These are phyloP conservation scores for Pterocles burchelli DNA, from an alignment of 2,113 vertebrate species.

Conservation along the genomic window DNA sequence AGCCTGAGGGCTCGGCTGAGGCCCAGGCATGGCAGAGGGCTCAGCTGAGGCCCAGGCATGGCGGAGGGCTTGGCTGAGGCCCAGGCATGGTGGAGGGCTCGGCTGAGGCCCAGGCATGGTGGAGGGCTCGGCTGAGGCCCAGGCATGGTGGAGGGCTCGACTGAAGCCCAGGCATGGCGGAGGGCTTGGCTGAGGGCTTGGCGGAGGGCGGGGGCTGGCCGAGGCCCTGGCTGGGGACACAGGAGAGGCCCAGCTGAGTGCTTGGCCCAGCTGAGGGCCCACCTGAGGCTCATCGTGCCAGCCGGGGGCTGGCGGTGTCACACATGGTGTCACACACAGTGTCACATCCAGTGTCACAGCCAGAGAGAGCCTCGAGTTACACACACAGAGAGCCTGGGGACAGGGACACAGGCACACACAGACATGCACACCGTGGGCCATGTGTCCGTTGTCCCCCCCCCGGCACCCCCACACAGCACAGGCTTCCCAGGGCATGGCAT, in stretches of 20 bases:
- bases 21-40: neutral
- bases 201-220: neutral
- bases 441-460: neutral
- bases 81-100: too few species aligned
- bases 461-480: too few species aligned
- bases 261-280: neutral
- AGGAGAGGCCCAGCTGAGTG: neutral
- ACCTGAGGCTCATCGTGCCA: neutral
- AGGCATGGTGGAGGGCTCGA: too few species aligned
- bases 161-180: neutral
- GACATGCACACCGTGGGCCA: too few species aligned
- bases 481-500: neutral
- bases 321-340: neutral
- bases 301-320: neutral
- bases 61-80: too few species aligned
- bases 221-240: neutral
- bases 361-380: neutral
- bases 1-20: neutral
- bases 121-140: neutral
- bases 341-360: neutral
- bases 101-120: neutral
- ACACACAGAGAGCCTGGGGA: neutral
- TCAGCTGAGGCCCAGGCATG: too few species aligned
- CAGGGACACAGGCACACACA: neutral
- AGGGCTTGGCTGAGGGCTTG: too few species aligned